Evolutionary conservation across 2,113 vertebrate species (phyloP), one percentile per base, ranked within the genome.

Genomic region (Axis porcinus): DNA sequence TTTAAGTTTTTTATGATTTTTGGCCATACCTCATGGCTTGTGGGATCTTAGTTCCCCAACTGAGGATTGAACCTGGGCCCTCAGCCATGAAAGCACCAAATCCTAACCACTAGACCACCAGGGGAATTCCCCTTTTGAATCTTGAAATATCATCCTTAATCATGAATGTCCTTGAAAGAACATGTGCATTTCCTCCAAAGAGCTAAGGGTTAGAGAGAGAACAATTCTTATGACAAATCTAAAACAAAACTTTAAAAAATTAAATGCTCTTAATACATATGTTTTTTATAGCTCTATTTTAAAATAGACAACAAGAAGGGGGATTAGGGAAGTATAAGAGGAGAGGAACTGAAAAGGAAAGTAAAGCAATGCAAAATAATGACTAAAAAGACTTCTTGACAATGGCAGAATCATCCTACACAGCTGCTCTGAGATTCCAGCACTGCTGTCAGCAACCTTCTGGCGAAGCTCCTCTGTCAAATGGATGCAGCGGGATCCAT

Each of bases 381-480:
- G 54, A 82, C 67, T 82, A 70, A 88, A 84, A 93, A 95, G 92
- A 86, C 58, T 96, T 96, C 70, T 96, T 78, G 47, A 97, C 90
- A 96, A 86, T 67, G 52, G 82, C 79, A 93, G 93, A 97, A n/a
- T 92, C 97, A 89, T 98, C 89, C 93, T 94, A 94, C 96, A 94
- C 86, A 94, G 93, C 91, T 94, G 93, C 97, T 97, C 94, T 93
- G 95, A 94, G 93, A 97, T 97, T 76, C 93, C 89, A 93, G 70
- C 88, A n/a, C 93, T 89, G 82, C 88, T 96, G 70, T 94, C 91
- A 98, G 96, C 96, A 95, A 70, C 90, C 92, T 95, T 93, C 89
- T 92, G 94, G 97, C 47, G 91, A 96, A 95, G 94, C 86, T 97
- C n/a, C 62, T 95, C 67, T 97, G 91, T 98, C 89, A 98, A 86